A percentile compares a stretch with the other conserved stretches of the same genome.
Conservation (phyloP, 2,797 vertebrate genomes). For the Aldrovandia affinis region DNA sequence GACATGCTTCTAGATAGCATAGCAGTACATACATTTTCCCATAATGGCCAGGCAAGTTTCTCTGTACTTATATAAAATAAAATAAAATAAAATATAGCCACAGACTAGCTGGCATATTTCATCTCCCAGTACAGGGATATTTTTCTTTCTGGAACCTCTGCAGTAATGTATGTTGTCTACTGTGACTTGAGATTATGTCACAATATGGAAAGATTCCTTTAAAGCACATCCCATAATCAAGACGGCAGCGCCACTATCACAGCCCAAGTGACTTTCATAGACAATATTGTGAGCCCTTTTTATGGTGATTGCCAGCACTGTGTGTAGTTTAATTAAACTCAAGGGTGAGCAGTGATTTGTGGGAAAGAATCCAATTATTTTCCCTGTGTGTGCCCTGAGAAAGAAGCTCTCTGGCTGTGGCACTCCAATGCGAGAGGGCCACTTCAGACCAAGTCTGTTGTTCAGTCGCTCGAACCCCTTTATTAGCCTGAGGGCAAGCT, state of each 20-base stretch:
- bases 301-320: not conserved
- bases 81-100: not conserved
- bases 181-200: too few species aligned
- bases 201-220: not conserved
- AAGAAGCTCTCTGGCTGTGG: not conserved
- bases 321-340: constrained; percentile 15
- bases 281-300: not conserved
- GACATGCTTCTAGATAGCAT: not conserved
- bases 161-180: too few species aligned
- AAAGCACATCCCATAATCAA: not conserved
- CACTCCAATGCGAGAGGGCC: not conserved
- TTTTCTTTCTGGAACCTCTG: too few species aligned
- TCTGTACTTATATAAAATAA: not conserved
- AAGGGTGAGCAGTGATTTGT: constrained; percentile 12
- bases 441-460: not conserved
- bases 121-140: too few species aligned
- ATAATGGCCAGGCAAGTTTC: not conserved
- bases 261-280: not conserved
- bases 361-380: constrained; percentile 30
- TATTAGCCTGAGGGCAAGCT: not conserved
- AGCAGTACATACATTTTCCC: not conserved
- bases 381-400: constrained; percentile 46
- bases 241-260: not conserved
- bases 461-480: not conserved
- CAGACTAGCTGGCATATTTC: too few species aligned